A percentile compares a stretch with the other conserved stretches of the same genome.
Evolutionary conservation across 1,140 invertebrate genomes (phyloP).

Genomic region (Lamellibrachia luymesi): DNA sequence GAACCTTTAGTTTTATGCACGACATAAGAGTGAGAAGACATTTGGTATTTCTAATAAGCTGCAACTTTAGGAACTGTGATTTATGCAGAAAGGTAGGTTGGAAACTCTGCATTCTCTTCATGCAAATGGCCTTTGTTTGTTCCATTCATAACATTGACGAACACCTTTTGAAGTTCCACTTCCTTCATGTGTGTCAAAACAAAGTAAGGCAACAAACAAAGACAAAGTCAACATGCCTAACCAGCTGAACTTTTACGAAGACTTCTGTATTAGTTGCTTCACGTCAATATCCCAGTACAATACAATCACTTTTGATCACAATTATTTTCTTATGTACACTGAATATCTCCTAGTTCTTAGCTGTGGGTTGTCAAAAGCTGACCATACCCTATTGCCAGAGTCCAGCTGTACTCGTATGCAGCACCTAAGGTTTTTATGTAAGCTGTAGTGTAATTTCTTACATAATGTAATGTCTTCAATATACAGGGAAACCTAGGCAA

Average conservation of each 20-base stretch:
- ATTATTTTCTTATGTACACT: slow-evolving; percentile 6
- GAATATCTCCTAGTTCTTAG: not conserved
- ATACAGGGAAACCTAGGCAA: not conserved
- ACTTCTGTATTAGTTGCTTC: not conserved
- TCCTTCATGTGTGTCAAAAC: no score
- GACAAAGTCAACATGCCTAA: not conserved
- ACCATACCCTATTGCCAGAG: not conserved
- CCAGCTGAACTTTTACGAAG: not conserved
- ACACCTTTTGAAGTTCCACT: no score
- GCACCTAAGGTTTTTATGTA: not conserved
- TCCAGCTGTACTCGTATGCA: not conserved
- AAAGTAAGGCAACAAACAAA: not conserved
- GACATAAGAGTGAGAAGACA: no score
- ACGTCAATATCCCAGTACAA: not conserved
- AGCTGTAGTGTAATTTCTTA: not conserved
- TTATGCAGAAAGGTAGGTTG: no score
- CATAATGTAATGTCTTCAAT: not conserved
- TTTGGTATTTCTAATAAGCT: no score
- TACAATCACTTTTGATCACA: not conserved
- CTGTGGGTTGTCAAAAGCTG: not conserved
- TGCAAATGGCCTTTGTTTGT: no score
- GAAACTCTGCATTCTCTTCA: no score
- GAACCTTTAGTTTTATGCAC: no score
- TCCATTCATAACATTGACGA: no score
- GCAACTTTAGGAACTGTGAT: no score